phyloP scores from a whole-genome alignment of 2,797 vertebrate genomes.

The Macropodus opercularis region DNA sequence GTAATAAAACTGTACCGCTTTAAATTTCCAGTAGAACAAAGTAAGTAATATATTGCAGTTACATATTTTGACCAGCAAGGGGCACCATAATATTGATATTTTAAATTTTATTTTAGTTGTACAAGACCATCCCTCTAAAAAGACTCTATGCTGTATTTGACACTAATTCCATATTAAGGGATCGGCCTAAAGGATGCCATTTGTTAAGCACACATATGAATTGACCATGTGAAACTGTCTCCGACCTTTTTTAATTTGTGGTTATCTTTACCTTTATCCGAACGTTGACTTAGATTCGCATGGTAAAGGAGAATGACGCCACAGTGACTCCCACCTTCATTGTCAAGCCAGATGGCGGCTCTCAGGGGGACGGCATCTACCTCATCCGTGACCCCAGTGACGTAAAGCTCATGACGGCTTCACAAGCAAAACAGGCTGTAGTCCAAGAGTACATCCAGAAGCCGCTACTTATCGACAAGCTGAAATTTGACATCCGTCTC shows the following conservation, averaged over 20 bases:
- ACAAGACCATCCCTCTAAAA: not conserved
- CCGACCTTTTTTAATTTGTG: no score
- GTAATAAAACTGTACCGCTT: no score
- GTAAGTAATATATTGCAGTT: not conserved
- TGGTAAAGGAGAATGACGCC: conserved; percentile 86
- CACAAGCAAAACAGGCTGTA: conserved; percentile 88
- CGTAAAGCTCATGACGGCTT: conserved; percentile 80
- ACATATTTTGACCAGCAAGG: conserved; percentile 48
- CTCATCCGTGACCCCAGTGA: conserved; percentile 94
- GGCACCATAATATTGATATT: conserved; percentile 40
- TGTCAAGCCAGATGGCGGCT: conserved; percentile 95
- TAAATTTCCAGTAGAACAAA: no score
- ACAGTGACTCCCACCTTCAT: conserved; percentile 92
- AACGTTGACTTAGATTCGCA: conserved; percentile 79
- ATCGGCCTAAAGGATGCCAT: no score
- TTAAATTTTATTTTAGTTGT: not conserved
- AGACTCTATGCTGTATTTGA: not conserved
- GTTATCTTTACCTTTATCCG: not conserved
- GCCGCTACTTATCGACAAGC: conserved; percentile 94
- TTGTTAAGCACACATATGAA: no score
- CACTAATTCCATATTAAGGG: no score
- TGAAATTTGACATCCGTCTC: conserved; percentile 97
- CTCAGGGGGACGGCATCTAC: conserved; percentile 99
- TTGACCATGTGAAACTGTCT: no score
- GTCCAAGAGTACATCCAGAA: conserved; percentile 97